Base-by-base conservation (phyloP, 2,888 invertebrate genomes). In the Operophtera brumata region DNA sequence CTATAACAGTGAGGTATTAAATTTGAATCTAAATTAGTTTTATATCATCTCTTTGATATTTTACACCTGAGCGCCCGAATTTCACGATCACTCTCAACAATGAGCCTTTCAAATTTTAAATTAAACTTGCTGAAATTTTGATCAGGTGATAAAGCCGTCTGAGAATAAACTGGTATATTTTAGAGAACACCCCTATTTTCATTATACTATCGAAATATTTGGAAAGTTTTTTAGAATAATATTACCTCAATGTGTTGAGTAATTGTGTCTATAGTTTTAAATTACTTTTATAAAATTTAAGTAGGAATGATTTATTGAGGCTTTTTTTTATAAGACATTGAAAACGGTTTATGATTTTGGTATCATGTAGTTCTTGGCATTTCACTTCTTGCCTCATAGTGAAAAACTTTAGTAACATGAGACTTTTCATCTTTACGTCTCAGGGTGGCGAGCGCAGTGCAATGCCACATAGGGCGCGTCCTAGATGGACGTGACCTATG, bases 21-120 rank as follows among this genome's bases (percentile, higher is more conserved):
- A 71, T 72, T 74, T 66, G 57, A 70, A 75, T 71, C 69, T 59
- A 69, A 75, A 73, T 77, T 67, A 70, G 59, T 67, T 71, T 62
- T 58, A 61, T 48, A 54, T 47, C 47, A 53, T 48, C 51, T 30
- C 47, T 67, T 65, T 67, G 61, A 65, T 62, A 61, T 61, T 59
- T 62, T 51, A 65, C 60, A 66, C 59, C 57, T 64, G 53, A 59
- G 48, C 32, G 37, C 42, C 41, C 37, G 9, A 57, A 59, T 57
- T 63, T 36, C 53, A 46, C 43, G 47, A 59, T 49, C 45, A 43
- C 47, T 57, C 52, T 40, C 44, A 26, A 52, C 37, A 52, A 43
- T 26, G 39, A 44, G 32, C 28, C 40, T 53, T 46, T 53, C 41
- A 43, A 47, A 56, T 57, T 57, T 57, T 47, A 54, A 54, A 54